These are phyloP conservation scores for Polymixis lichenea DNA, from an alignment of 2,888 invertebrate species.

Conservation along the genomic window DNA sequence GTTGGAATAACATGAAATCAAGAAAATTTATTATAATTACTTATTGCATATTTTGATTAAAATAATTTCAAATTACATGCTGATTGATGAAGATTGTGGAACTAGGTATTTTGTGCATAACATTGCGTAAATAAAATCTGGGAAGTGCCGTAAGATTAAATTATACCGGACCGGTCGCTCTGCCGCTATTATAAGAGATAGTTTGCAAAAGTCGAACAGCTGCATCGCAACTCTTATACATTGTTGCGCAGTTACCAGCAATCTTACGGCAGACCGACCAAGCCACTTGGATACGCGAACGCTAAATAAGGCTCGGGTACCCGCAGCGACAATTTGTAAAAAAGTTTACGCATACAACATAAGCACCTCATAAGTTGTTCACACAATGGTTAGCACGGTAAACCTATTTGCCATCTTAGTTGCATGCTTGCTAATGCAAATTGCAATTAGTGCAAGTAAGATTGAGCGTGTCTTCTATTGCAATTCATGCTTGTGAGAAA, in stretches of 20 bases:
- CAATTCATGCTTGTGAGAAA: conserved; percentile 29
- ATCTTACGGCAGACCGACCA: not conserved
- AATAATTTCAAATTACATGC: conserved; percentile 47
- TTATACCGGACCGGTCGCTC: not conserved
- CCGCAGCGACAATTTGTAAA: no score
- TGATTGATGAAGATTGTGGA: conserved; percentile 11
- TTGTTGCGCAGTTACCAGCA: not conserved
- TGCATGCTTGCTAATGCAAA: not conserved
- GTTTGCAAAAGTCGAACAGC: not conserved
- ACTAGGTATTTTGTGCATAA: conserved; percentile 12
- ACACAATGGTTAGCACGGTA: not conserved
- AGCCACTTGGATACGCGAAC: not conserved
- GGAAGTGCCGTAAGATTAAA: not conserved
- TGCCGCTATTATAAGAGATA: not conserved
- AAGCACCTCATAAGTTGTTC: not conserved
- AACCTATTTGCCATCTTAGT: not conserved
- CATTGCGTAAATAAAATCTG: not conserved
- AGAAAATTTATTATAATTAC: conserved; percentile 30
- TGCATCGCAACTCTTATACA: no score
- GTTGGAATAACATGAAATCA: conserved; percentile 65
- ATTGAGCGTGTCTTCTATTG: not conserved
- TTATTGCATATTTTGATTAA: conserved; percentile 6
- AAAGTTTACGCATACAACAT: not conserved
- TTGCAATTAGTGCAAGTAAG: not conserved
- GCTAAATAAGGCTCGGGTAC: not conserved